Base-by-base conservation (phyloP, 2,888 invertebrate species). In the Leptura quadrifasciata region DNA sequence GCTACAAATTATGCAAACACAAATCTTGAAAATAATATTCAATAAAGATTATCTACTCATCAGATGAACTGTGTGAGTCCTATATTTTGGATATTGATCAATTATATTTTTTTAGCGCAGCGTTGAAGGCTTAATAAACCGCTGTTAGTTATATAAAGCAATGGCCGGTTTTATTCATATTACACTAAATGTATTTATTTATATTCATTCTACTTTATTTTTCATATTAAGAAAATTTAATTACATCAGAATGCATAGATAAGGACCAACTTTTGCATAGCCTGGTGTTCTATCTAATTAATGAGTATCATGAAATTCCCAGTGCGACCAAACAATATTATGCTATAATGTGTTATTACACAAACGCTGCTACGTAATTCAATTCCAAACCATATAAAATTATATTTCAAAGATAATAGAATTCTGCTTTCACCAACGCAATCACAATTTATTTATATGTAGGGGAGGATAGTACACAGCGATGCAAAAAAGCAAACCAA, bases 301-400 rank as follows among this genome's bases (percentile, higher is more conserved):
- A 63, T 39, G 18, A 39, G 39, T 18, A 18, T 20, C 63, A 63
- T 39, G 63, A 39, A 63, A 39, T 63, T 35, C 63, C 63, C 39
- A n/a, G 12, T 9, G 20, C 39, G 15, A 61, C 35, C 9, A 18
- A 63, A 63, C 20, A 18, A n/a, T 27, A 61, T 61, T 63, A 12
- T 31, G 35, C n/a, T 31, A 31, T 31, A 35, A 27, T n/a, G 35
- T 61, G 24, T 35, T n/a, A 61, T 9, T 61, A n/a, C 31, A 35
- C n/a, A 61, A 35, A 24, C 39, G 39, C 63, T 18, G 15, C 35
- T 9, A 18, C 63, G 20, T 63, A 63, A 63, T 63, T 63, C 39
- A 63, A 21, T 63, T 63, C 18, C 63, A 63, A 31, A 63, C 18
- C 63, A 2, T 39, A 63, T 63, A 63, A 20, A 63, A 18, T 63